These are phyloP conservation scores for Anastrepha ludens DNA, from an alignment of 1,140 invertebrate species.

Conservation along the genomic window DNA sequence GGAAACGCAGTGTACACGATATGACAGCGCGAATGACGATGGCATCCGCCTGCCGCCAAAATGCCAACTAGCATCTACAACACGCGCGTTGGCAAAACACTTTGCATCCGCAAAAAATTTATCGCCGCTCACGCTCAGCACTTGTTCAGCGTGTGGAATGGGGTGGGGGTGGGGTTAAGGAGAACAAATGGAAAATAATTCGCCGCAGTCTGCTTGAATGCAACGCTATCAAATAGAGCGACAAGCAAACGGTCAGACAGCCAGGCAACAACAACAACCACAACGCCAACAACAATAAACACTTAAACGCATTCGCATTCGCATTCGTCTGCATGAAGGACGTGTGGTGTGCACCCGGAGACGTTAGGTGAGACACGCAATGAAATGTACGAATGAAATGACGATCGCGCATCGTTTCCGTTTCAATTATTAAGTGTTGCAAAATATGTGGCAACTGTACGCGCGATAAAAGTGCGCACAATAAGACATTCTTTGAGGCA, in stretches of 20 bases:
- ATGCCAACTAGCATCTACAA: slow-evolving; percentile 29
- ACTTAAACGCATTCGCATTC: background rate
- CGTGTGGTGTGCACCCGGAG: slow-evolving; percentile 35
- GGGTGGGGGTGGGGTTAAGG: background rate
- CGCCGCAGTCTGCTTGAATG: background rate
- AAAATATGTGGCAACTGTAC: slow-evolving; percentile 9
- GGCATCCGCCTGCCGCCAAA: slow-evolving; percentile 54
- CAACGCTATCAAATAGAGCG: slow-evolving; percentile 15
- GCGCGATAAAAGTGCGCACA: slow-evolving; percentile 19
- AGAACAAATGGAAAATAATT: background rate
- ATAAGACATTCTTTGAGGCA: slow-evolving; percentile 1
- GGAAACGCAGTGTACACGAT: background rate
- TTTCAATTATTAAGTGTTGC: slow-evolving; percentile 50
- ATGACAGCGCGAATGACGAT: slow-evolving; percentile 51
- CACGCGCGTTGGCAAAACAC: slow-evolving; percentile 32
- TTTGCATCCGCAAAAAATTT: slow-evolving; percentile 37
- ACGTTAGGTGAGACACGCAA: slow-evolving; percentile 38
- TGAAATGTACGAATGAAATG: slow-evolving; percentile 27
- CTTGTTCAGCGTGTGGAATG: background rate
- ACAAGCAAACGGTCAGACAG: slow-evolving; percentile 3
- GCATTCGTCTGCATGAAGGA: slow-evolving; percentile 49
- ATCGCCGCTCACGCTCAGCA: background rate
- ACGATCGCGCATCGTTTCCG: slow-evolving; percentile 42
- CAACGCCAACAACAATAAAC: background rate
- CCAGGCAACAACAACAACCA: background rate